phyloP scores from a whole-genome alignment of 2,797 vertebrate genomes.

The Pygocentrus nattereri region DNA sequence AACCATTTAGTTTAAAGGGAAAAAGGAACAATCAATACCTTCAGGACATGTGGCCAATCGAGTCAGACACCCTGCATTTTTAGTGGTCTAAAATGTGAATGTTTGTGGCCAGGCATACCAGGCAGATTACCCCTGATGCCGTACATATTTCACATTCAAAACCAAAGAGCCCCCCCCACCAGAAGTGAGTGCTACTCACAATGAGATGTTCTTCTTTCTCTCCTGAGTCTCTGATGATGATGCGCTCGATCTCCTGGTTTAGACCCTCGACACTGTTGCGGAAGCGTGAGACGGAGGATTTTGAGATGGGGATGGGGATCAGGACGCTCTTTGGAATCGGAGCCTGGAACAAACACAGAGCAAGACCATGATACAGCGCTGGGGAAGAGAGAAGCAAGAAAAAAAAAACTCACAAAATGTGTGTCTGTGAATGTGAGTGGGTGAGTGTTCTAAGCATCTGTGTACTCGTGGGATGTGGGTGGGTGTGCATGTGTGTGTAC shows the following conservation, averaged over 20 bases:
- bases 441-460: background rate
- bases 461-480: background rate
- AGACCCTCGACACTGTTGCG: constrained; percentile 89
- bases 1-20: too few species aligned
- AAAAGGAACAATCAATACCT: too few species aligned
- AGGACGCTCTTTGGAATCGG: constrained; percentile 85
- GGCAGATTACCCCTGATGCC: too few species aligned
- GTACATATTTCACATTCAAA: background rate
- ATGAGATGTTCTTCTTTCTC: constrained; percentile 86
- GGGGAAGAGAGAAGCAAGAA: background rate
- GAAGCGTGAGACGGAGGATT: constrained; percentile 83
- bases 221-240: constrained; percentile 87
- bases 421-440: background rate
- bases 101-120: too few species aligned
- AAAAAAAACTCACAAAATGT: background rate
- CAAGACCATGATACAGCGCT: background rate
- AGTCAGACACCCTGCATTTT: too few species aligned
- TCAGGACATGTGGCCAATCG: too few species aligned
- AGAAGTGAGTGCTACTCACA: constrained; percentile 74
- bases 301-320: constrained; percentile 80
- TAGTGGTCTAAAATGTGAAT: too few species aligned
- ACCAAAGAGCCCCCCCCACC: background rate
- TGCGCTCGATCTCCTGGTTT: constrained; percentile 89
- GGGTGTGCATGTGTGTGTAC: background rate
- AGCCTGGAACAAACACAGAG: constrained; percentile 70